Percentiles rank a stretch among this genome's conserved stretches.
phyloP scores from a whole-genome alignment of 2,113 vertebrate genomes.

The Diadophis punctatus region DNA sequence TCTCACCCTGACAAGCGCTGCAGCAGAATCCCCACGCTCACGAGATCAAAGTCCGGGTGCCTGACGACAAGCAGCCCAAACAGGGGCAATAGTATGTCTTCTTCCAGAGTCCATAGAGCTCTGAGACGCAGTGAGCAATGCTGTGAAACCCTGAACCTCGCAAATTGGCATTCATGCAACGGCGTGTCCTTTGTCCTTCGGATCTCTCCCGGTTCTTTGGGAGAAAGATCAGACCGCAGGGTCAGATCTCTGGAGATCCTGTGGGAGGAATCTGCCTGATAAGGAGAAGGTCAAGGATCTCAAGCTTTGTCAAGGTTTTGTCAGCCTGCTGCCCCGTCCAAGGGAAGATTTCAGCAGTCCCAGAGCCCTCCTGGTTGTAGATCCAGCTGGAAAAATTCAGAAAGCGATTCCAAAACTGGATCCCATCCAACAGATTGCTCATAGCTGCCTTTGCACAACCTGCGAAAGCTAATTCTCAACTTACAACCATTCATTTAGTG shows the following conservation, averaged over 20 bases:
- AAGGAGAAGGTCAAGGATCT: not conserved
- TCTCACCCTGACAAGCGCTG: no score
- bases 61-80: not conserved
- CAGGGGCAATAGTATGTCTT: not conserved
- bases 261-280: not conserved
- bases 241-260: not conserved
- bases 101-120: not conserved
- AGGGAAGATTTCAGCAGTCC: no score
- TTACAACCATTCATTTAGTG: no score
- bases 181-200: no score
- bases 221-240: not conserved
- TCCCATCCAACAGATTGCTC: no score
- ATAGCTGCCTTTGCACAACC: not conserved
- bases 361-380: not conserved
- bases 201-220: not conserved
- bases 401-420: not conserved
- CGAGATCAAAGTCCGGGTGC: no score
- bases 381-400: not conserved
- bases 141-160: not conserved
- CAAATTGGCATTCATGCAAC: no score
- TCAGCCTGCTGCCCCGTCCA: no score
- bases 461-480: no score
- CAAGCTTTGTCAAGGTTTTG: no score
- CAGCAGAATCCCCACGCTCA: no score
- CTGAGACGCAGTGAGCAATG: not conserved